Percentiles rank a stretch among this genome's conserved stretches.
These are phyloP conservation scores for Entomobrya proxima DNA, from an alignment of 2,888 invertebrate genomes.

Conservation along the genomic window DNA sequence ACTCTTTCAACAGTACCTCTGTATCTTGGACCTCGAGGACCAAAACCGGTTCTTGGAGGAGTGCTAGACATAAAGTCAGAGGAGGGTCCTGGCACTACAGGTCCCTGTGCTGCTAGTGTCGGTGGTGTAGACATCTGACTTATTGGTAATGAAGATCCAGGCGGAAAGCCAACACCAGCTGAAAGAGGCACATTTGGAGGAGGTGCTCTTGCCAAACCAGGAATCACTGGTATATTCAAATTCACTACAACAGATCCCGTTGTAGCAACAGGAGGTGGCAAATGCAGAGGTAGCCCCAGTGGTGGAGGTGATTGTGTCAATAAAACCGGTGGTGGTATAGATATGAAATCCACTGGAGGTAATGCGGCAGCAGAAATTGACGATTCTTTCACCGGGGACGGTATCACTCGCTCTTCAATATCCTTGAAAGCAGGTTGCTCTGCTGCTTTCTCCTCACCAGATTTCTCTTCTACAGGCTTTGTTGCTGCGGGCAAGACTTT, in stretches of 20 bases:
- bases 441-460: not conserved
- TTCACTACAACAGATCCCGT: conserved; percentile 66
- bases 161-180: conserved; percentile 34
- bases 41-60: not conserved
- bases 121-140: not conserved
- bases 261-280: conserved; percentile 58
- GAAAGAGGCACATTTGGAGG: conserved; percentile 39
- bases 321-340: conserved; percentile 61
- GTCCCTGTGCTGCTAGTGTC: not conserved
- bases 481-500: conserved; percentile 55
- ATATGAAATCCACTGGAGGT: conserved; percentile 49
- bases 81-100: not conserved
- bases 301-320: conserved; percentile 38
- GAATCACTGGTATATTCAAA: conserved; percentile 69
- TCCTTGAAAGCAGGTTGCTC: conserved; percentile 15
- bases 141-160: not conserved
- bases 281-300: conserved; percentile 49
- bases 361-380: conserved; percentile 6
- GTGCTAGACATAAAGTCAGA: not conserved
- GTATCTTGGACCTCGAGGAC: not conserved
- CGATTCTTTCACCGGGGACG: conserved; percentile 15
- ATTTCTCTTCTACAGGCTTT: not conserved
- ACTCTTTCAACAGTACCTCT: not conserved
- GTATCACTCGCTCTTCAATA: conserved; percentile 39
- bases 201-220: conserved; percentile 28